Evolutionary conservation across 2,888 invertebrate species (phyloP).

Genomic region (Atrina japonica): DNA sequence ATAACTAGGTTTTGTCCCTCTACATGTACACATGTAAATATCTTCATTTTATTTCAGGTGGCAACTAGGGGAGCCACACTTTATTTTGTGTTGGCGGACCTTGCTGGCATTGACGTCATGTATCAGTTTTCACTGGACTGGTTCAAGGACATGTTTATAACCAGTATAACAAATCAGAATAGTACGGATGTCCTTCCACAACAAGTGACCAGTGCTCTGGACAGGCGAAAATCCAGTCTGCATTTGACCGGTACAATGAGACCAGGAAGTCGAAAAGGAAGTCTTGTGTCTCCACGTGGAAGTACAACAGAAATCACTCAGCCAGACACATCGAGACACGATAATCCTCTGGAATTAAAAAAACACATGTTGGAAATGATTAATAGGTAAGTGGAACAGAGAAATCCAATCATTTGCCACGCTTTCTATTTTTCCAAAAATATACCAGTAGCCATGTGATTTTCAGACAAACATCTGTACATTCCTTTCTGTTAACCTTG

Average conservation of each 20-base stretch:
- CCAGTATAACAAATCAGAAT: conserved; percentile 68
- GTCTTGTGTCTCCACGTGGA: conserved; percentile 18
- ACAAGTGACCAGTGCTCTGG: conserved; percentile 11
- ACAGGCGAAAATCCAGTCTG: conserved; percentile 16
- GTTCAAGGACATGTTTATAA: conserved; percentile 79
- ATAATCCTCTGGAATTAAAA: conserved; percentile 61
- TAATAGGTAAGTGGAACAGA: conserved; percentile 51
- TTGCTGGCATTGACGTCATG: conserved; percentile 79
- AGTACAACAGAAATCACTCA: conserved; percentile 26
- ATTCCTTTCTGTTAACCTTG: too few species aligned
- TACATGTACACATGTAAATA: too few species aligned
- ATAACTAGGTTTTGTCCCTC: too few species aligned
- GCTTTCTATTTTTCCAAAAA: too few species aligned
- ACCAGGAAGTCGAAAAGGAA: conserved; percentile 46
- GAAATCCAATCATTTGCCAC: too few species aligned
- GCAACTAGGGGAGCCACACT: conserved; percentile 80
- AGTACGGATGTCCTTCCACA: neutral
- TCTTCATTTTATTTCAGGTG: too few species aligned
- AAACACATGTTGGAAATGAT: conserved; percentile 74
- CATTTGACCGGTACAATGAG: conserved; percentile 50
- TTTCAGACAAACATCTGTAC: too few species aligned
- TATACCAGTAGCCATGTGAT: too few species aligned
- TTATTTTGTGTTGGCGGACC: conserved; percentile 79
- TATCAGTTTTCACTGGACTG: conserved; percentile 80
- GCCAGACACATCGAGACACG: conserved; percentile 29